These are phyloP conservation scores for Aphaenogaster rudis DNA, from an alignment of 1,140 invertebrate genomes.

Conservation along the genomic window DNA sequence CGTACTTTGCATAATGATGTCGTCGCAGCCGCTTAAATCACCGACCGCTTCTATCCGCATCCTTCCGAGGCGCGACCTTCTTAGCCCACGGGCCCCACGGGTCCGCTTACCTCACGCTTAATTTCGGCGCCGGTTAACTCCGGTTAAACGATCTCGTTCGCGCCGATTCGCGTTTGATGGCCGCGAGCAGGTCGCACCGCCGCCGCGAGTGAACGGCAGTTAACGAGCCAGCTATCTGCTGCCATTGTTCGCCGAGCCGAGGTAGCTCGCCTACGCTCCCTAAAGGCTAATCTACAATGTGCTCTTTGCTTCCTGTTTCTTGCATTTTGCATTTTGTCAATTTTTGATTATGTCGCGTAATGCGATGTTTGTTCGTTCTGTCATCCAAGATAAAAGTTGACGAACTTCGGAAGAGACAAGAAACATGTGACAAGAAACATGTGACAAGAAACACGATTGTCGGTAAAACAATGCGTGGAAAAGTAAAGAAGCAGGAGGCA, in stretches of 20 bases:
- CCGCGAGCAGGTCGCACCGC: slow-evolving; percentile 17
- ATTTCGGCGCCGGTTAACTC: slow-evolving; percentile 20
- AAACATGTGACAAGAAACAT: no score
- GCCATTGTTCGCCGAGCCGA: slow-evolving; percentile 75
- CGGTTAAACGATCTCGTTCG: slow-evolving; percentile 24
- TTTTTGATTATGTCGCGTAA: no score
- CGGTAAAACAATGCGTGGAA: no score
- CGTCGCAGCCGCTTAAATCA: slow-evolving; percentile 27
- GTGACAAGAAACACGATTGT: no score
- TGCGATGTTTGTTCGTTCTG: no score
- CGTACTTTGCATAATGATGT: slow-evolving; percentile 29
- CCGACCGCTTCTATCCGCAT: neutral
- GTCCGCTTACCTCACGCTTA: slow-evolving; percentile 25
- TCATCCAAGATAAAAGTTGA: no score
- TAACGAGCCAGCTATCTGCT: slow-evolving; percentile 65
- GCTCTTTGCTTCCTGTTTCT: no score
- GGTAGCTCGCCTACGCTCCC: slow-evolving; percentile 68
- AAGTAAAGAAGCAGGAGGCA: no score
- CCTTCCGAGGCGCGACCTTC: slow-evolving; percentile 8
- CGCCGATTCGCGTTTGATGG: slow-evolving; percentile 4
- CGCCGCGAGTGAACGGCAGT: slow-evolving; percentile 34
- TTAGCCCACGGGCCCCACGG: neutral
- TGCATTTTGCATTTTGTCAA: no score
- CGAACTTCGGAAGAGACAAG: no score
- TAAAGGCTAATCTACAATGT: neutral